Evolutionary conservation across 1,140 invertebrate species (phyloP).

Genomic region (Papilio polytes): DNA sequence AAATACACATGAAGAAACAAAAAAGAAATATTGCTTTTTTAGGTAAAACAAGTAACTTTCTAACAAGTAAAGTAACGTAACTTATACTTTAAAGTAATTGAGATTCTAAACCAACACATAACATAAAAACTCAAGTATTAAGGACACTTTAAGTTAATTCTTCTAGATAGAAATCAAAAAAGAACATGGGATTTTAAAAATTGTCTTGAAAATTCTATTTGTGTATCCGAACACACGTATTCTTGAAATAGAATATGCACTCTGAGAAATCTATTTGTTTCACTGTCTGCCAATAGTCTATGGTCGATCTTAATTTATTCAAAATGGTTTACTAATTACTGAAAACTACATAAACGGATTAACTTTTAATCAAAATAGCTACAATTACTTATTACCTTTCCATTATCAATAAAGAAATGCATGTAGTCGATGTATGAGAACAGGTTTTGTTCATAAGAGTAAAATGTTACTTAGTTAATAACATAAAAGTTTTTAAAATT

Average conservation of each 20-base stretch:
- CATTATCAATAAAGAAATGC: background rate
- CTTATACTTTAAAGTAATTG: background rate
- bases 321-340: slow-evolving; percentile 40
- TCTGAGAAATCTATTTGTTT: slow-evolving; percentile 39
- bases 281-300: slow-evolving; percentile 42
- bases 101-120: background rate
- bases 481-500: background rate
- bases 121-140: background rate
- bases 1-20: background rate
- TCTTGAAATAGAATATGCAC: slow-evolving; percentile 25
- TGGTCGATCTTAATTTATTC: slow-evolving; percentile 45
- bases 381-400: background rate
- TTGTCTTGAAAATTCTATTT: background rate
- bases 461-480: background rate
- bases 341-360: background rate
- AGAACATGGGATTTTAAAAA: background rate
- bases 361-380: background rate
- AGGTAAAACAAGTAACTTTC: background rate
- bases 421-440: background rate
- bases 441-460: background rate
- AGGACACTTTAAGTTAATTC: background rate
- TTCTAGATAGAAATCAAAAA: background rate
- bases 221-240: slow-evolving; percentile 36
- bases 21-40: background rate
- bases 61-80: background rate